A percentile compares a stretch with the other conserved stretches of the same genome.
Evolutionary conservation across 2,888 invertebrate species (phyloP).

Genomic region (Clepsis dumicolana): DNA sequence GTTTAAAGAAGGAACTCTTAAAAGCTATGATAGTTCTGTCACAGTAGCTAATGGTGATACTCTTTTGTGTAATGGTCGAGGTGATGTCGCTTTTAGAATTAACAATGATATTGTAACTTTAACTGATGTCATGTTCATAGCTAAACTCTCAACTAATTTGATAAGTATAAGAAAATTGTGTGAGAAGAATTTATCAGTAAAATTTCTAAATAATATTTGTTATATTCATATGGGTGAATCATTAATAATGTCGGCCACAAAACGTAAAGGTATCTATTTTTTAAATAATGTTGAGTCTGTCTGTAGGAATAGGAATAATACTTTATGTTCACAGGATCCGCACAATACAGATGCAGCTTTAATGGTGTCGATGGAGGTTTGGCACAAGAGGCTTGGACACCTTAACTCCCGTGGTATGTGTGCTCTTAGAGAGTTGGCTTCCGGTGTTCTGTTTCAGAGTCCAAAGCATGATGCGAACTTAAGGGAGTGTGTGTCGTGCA

Average conservation of each 20-base stretch:
- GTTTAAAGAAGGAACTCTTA: slow-evolving; percentile 6
- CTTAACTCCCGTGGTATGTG: slow-evolving; percentile 6
- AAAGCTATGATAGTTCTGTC: neutral
- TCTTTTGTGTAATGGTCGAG: neutral
- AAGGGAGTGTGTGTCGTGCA: slow-evolving; percentile 3
- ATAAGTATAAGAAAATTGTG: neutral
- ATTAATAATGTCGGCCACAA: slow-evolving; percentile 1
- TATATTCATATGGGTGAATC: slow-evolving; percentile 4
- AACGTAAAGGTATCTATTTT: slow-evolving; percentile 2
- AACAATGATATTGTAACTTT: neutral
- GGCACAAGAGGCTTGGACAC: slow-evolving; percentile 10
- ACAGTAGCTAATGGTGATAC: slow-evolving; percentile 12
- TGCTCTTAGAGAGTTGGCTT: too few relatives aligned
- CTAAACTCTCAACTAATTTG: slow-evolving; percentile 11
- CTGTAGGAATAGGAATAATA: too few relatives aligned
- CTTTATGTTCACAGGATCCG: too few relatives aligned
- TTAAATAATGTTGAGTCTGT: too few relatives aligned
- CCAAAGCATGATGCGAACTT: neutral
- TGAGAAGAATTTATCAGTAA: neutral
- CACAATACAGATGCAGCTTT: too few relatives aligned
- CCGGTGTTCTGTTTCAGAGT: too few relatives aligned
- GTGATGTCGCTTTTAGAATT: neutral
- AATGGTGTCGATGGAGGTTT: too few relatives aligned
- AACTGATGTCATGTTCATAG: slow-evolving; percentile 2
- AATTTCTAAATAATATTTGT: neutral